phyloP scores from a whole-genome alignment of 2,113 vertebrate species.

The Tenrec ecaudatus region DNA sequence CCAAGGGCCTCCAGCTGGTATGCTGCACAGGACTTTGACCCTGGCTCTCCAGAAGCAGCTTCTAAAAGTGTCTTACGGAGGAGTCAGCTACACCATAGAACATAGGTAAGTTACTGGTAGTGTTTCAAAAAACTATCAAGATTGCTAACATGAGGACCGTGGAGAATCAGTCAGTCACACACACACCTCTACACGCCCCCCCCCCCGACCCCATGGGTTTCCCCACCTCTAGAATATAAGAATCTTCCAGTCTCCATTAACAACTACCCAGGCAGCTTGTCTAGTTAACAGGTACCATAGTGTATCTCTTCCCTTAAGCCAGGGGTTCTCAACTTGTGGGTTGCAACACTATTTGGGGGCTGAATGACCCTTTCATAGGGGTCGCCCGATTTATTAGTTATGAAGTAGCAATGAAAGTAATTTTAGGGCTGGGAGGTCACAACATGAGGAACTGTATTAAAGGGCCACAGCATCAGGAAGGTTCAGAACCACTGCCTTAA shows the following conservation, averaged over 20 bases:
- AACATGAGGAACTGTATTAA: no score
- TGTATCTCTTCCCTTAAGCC: background rate
- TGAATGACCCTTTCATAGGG: no score
- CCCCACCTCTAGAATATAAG: background rate
- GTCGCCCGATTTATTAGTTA: no score
- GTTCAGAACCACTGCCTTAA: no score
- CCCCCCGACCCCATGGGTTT: background rate
- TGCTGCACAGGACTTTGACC: slow-evolving; percentile 51
- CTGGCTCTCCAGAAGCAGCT: slow-evolving; percentile 59
- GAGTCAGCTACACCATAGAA: slow-evolving; percentile 70
- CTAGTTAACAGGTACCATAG: background rate
- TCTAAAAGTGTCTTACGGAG: slow-evolving; percentile 59
- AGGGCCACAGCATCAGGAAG: no score
- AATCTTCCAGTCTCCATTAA: background rate
- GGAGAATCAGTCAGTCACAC: background rate
- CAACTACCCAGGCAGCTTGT: background rate
- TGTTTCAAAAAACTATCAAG: background rate
- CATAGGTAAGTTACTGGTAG: slow-evolving; percentile 66
- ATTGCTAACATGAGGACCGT: background rate
- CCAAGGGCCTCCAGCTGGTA: slow-evolving; percentile 33
- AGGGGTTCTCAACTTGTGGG: background rate
- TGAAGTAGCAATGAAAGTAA: no score
- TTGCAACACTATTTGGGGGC: no score
- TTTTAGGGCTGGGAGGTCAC: no score
- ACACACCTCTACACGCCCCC: no score